phyloP scores from a whole-genome alignment of 2,888 invertebrate species.

The Himalopsyche tibetana region DNA sequence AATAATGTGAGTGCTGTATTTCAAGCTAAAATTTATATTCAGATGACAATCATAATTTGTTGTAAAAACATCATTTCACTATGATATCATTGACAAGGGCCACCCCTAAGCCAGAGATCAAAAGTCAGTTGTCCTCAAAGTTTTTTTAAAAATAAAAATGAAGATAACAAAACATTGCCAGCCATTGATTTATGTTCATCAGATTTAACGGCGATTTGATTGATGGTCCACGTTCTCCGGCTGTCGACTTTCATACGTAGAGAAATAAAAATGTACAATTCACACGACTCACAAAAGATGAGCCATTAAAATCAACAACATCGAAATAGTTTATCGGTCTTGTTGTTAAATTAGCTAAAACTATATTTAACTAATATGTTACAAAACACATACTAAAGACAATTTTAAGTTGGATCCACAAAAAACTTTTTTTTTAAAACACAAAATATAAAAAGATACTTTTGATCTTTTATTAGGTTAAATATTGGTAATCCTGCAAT shows the following conservation, averaged over 20 bases:
- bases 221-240: constrained; percentile 58
- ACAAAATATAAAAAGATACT: no score
- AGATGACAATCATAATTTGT: no score
- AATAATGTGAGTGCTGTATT: no score
- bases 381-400: no score
- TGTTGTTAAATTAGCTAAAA: no score
- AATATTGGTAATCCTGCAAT: no score
- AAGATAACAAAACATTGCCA: constrained; percentile 27
- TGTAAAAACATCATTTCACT: not conserved
- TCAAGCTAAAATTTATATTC: no score
- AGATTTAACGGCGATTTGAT: constrained; percentile 63
- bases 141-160: constrained; percentile 1
- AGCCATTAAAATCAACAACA: not conserved
- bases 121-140: constrained; percentile 20
- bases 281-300: not conserved
- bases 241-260: constrained; percentile 18
- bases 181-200: constrained; percentile 66
- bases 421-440: no score
- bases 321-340: no score
- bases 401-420: no score
- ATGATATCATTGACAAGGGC: constrained; percentile 1
- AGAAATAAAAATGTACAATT: constrained; percentile 38
- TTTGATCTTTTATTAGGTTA: no score
- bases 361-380: no score
- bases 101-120: not conserved